These are phyloP conservation scores for Drosophila sechellia DNA, from an alignment of 1,140 invertebrate species.

Conservation along the genomic window DNA sequence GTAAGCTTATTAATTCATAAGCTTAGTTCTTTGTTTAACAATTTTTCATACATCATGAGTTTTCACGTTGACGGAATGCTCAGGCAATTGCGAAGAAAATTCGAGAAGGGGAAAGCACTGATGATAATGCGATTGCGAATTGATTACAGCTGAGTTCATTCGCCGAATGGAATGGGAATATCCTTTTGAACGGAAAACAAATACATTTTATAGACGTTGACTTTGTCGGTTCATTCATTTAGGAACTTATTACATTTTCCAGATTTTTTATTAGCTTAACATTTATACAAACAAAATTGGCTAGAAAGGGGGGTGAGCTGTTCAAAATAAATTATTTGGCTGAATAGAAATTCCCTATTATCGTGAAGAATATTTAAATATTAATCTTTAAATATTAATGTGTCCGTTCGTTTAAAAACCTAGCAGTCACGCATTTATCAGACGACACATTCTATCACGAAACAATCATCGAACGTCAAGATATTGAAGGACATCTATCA, in stretches of 20 bases:
- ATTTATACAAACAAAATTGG: background rate
- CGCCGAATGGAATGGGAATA: conserved; percentile 4
- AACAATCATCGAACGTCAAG: conserved; percentile 21
- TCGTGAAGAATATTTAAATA: background rate
- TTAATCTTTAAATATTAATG: too few relatives aligned
- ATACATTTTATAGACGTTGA: conserved; percentile 10
- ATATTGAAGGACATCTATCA: conserved; percentile 57
- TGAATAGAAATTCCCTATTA: too few relatives aligned
- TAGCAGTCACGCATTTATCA: background rate
- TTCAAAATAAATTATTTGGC: background rate
- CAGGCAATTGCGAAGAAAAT: conserved; percentile 11
- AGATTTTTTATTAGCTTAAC: background rate
- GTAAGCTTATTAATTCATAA: conserved; percentile 73
- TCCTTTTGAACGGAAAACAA: conserved; percentile 17
- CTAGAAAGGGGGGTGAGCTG: background rate
- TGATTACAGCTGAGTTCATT: conserved; percentile 23
- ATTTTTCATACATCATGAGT: conserved; percentile 37
- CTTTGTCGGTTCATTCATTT: conserved; percentile 19
- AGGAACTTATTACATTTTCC: conserved; percentile 16
- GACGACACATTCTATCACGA: background rate
- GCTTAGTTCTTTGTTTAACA: conserved; percentile 47
- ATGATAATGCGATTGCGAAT: conserved; percentile 40
- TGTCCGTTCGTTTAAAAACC: background rate
- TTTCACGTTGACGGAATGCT: conserved; percentile 11
- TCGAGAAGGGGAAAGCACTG: background rate